Evolutionary conservation across 2,797 vertebrate species (phyloP).

Genomic region (Phaenicophaeus curvirostris): DNA sequence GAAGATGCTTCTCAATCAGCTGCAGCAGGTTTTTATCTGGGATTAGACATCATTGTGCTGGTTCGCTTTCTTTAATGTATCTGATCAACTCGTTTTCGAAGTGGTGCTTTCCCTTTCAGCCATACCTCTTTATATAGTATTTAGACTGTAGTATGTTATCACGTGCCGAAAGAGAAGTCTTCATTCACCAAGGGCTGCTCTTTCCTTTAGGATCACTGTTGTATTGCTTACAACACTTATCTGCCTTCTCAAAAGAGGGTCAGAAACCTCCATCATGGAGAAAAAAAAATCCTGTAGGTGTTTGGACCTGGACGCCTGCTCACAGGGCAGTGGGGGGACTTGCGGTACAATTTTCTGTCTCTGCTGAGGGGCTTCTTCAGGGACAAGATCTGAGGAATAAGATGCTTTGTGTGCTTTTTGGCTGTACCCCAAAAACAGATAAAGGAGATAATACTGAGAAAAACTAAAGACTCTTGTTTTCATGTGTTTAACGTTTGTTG

Average conservation of each 20-base stretch:
- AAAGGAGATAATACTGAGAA: not conserved
- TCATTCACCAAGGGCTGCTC: not conserved
- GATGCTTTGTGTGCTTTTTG: not conserved
- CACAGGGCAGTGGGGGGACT: not conserved
- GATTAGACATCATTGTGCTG: not conserved
- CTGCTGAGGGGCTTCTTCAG: not conserved
- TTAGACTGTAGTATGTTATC: not conserved
- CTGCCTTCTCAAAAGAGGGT: not conserved
- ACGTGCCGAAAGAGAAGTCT: not conserved
- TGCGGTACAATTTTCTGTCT: not conserved
- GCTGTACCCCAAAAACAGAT: not conserved
- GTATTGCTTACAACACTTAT: not conserved
- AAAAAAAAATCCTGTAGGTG: not conserved
- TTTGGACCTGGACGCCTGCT: not conserved
- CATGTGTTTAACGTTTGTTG: not conserved
- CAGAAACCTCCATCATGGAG: not conserved
- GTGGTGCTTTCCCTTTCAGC: not conserved
- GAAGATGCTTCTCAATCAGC: not conserved
- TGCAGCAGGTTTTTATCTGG: not conserved
- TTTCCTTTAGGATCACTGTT: not conserved
- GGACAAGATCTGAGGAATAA: not conserved
- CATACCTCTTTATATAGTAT: not conserved
- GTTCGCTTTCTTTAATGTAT: not conserved
- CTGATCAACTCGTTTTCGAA: not conserved
- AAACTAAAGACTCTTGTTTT: not conserved